Base-by-base conservation (phyloP, 2,888 invertebrate genomes). In the Mongoloraphidia duomilia region DNA sequence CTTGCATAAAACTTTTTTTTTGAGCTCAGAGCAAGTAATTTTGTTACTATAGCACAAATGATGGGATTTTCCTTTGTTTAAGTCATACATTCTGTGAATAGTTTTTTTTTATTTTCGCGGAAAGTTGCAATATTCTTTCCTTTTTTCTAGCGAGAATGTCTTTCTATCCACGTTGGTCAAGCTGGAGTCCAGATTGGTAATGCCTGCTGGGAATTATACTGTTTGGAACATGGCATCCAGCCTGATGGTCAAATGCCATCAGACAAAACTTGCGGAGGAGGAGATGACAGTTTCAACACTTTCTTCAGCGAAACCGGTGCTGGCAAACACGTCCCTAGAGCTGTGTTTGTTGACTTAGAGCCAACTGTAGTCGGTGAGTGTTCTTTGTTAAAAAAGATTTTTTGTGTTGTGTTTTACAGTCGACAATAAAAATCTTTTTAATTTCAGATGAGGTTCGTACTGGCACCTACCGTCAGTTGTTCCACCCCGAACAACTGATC, bases 401-500 rank as follows among this genome's bases (percentile, higher is more conserved):
- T 17, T 17, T 17, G 17, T 17, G 17, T 17, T 17, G 17, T 17
- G 17, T 17, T 17, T 17, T 17, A 17, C 17, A 17, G 17, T 17
- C 17, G 17, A 17, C 17, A 17, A 17, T 17, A 17, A 2, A 17
- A 17, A 17, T 17, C 17, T 17, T 17, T 44, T 47, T 46, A 11
- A 44, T 57, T 61, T 14, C 59, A 66, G 88, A 92, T 73, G 90
- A 91, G 74, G 89, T 92, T 56, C 82, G 91, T 61, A 91, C 90
- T 51, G 93, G 92, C 61, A 89, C 90, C 59, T 95, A 95, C 77
- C 79, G 92, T 55, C 91, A 92, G 71, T 79, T 95, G 63, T 95
- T 95, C 80, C 95, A 96, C 70, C 95, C 94, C 54, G 94, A 95
- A 73, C 95, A 95, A 72, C 76, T 94, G 68, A 92, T 94, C 70